phyloP scores from a whole-genome alignment of 2,888 invertebrate genomes.

The Lithophane semibrunnea region DNA sequence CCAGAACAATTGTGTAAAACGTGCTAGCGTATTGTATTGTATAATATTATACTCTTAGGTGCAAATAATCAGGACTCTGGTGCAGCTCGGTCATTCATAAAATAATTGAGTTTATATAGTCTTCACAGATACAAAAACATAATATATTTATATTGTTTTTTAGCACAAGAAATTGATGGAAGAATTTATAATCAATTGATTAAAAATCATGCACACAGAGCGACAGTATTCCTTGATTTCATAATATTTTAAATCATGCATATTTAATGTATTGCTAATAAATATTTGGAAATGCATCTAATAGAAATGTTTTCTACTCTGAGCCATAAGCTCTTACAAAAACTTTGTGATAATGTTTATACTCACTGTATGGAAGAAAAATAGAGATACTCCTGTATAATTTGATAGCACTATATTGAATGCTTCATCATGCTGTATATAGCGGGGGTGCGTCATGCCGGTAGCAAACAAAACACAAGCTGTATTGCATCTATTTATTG shows the following conservation, averaged over 20 bases:
- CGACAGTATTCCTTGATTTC: no score
- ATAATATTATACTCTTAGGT: constrained; percentile 4
- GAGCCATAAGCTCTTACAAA: background rate
- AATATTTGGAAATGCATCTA: background rate
- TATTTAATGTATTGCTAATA: no score
- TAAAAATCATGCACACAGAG: constrained; percentile 14
- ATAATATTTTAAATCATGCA: no score
- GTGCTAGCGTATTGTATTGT: background rate
- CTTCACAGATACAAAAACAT: background rate
- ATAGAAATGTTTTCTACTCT: background rate
- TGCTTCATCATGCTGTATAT: constrained; percentile 64
- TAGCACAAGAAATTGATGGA: background rate
- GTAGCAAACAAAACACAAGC: constrained; percentile 82
- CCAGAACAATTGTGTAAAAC: no score
- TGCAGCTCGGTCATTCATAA: no score
- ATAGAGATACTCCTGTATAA: background rate
- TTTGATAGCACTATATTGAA: background rate
- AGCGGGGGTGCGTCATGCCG: constrained; percentile 76
- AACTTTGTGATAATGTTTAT: background rate
- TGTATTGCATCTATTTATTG: constrained; percentile 80
- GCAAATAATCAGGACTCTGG: background rate
- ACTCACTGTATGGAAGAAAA: background rate
- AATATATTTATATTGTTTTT: background rate
- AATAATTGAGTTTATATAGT: background rate
- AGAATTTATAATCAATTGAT: background rate